A percentile compares a stretch with the other conserved stretches of the same genome.
Evolutionary conservation across 2,113 vertebrate genomes (phyloP).

Genomic region (Cisticola juncidis): DNA sequence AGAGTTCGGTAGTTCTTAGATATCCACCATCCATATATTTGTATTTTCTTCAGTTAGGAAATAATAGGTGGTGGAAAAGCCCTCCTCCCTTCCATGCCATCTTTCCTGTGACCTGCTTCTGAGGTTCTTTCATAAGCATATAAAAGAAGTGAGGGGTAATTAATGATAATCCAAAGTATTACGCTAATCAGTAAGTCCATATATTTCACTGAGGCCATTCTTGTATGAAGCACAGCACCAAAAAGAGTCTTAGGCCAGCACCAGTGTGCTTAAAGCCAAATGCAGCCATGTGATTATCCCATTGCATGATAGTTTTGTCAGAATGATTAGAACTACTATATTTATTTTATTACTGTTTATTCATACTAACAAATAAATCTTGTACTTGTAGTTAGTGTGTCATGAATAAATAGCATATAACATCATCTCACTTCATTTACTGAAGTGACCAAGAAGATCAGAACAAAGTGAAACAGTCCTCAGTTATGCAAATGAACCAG

Average conservation of each 20-base stretch:
- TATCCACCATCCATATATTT: not conserved
- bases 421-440: not conserved
- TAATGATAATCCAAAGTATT: not conserved
- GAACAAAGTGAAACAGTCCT: not conserved
- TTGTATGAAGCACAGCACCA: not conserved
- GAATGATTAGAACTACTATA: not conserved
- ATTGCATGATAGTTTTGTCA: not conserved
- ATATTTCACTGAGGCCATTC: not conserved
- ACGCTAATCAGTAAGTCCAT: fast-evolving
- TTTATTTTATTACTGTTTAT: not conserved
- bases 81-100: not conserved
- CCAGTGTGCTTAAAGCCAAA: not conserved
- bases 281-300: not conserved
- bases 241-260: not conserved
- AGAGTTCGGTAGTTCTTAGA: not conserved
- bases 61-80: not conserved
- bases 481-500: not conserved
- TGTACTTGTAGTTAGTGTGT: not conserved
- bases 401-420: not conserved
- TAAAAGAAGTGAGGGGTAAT: not conserved
- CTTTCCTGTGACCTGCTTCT: not conserved
- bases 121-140: not conserved
- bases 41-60: not conserved
- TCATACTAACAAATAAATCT: not conserved
- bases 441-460: constrained; percentile 1